Conservation (phyloP, 2,888 invertebrate genomes). For the Lithophane socia region DNA sequence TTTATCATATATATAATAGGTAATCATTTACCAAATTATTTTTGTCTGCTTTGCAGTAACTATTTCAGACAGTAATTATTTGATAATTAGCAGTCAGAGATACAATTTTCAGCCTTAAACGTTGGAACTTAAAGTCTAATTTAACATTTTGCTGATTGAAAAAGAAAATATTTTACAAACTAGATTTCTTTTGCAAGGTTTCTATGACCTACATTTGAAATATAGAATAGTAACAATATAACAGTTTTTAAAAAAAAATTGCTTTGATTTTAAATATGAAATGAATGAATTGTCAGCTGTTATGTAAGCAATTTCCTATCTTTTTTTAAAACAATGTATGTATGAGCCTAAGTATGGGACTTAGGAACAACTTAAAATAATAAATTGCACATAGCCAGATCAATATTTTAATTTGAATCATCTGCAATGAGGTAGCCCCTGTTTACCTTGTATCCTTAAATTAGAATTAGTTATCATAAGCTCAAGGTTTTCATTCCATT, state of each 20-base stretch:
- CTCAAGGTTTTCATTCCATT: constrained; percentile 53
- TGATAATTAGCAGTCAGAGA: constrained; percentile 9
- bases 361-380: background rate
- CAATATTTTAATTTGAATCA: constrained; percentile 14
- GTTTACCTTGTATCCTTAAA: constrained; percentile 55
- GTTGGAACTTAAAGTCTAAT: constrained; percentile 5
- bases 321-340: background rate
- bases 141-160: constrained; percentile 16
- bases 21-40: background rate
- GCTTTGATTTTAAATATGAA: background rate
- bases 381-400: background rate
- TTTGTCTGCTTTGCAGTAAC: constrained; percentile 34
- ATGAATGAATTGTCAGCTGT: background rate
- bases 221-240: constrained; percentile 3
- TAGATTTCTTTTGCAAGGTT: constrained; percentile 31
- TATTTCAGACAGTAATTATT: constrained; percentile 27
- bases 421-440: background rate
- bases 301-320: constrained; percentile 28
- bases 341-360: no score
- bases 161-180: constrained; percentile 27
- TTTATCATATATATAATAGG: background rate
- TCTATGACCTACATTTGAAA: constrained; percentile 42
- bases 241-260: background rate
- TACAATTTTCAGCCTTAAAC: constrained; percentile 28
- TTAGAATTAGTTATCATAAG: constrained; percentile 55